These are phyloP conservation scores for Rhinophrynus dorsalis DNA, from an alignment of 2,797 vertebrate genomes.

Conservation along the genomic window DNA sequence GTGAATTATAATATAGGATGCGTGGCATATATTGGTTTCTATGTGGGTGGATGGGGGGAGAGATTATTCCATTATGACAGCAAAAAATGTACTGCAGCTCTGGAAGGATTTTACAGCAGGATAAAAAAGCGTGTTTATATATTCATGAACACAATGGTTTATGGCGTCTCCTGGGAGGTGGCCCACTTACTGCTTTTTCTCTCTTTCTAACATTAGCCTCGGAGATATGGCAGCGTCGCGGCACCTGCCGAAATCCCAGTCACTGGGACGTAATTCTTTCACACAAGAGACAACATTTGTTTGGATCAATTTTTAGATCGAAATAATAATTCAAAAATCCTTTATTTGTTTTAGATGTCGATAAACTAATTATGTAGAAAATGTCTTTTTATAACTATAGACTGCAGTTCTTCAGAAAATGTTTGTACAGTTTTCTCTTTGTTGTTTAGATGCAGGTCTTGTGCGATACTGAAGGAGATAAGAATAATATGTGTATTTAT, in stretches of 20 bases:
- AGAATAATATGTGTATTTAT: no score
- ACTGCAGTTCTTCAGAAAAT: no score
- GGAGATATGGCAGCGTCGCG: background rate
- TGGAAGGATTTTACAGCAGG: constrained; percentile 9
- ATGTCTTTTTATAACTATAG: no score
- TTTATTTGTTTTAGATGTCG: constrained; percentile 6
- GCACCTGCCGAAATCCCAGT: constrained; percentile 14
- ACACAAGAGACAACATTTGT: constrained; percentile 5
- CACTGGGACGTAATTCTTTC: background rate
- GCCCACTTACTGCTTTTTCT: constrained; percentile 21
- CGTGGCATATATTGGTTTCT: no score
- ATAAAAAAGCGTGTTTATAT: constrained; percentile 15
- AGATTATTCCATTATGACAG: constrained; percentile 13
- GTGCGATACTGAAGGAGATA: no score
- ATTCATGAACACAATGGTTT: background rate
- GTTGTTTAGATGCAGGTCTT: no score
- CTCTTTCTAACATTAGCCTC: constrained; percentile 30
- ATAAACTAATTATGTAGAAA: constrained; percentile 13
- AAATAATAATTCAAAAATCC: constrained; percentile 33
- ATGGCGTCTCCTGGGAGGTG: constrained; percentile 29
- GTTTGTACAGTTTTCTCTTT: no score
- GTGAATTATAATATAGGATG: no score
- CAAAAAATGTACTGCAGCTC: constrained; percentile 1
- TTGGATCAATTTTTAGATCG: constrained; percentile 13
- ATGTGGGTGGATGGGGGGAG: no score